These are phyloP conservation scores for Proteles cristata DNA, from an alignment of 2,113 vertebrate genomes.

Conservation along the genomic window DNA sequence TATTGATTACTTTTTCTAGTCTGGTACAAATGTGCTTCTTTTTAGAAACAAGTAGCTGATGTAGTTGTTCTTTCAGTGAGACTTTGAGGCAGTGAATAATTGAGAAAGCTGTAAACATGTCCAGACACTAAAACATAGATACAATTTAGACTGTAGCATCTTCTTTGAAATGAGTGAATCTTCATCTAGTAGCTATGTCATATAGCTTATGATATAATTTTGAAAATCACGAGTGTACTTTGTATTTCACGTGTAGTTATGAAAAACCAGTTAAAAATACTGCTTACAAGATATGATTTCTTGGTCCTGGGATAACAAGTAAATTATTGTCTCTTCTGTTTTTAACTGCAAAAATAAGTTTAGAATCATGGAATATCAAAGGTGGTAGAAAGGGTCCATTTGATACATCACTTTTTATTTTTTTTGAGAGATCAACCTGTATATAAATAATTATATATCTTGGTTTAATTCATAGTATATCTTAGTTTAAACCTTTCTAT, in stretches of 20 bases:
- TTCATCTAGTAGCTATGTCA: background rate
- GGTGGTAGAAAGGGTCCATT: background rate
- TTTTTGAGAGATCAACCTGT: background rate
- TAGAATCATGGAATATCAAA: background rate
- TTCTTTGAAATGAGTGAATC: background rate
- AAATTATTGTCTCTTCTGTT: background rate
- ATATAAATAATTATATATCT: background rate
- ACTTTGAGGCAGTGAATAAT: background rate
- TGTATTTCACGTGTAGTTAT: background rate
- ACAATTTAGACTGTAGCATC: background rate
- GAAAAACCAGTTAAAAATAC: constrained; percentile 3
- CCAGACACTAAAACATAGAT: background rate
- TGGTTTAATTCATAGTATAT: background rate
- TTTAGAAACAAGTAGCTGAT: background rate
- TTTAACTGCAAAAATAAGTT: constrained; percentile 24
- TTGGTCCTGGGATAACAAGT: background rate
- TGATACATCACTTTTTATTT: background rate
- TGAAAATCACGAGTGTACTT: background rate
- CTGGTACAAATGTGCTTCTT: background rate
- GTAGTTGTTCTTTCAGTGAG: background rate
- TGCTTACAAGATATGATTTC: background rate
- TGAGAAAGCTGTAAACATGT: background rate
- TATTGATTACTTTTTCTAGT: background rate
- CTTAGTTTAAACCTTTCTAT: background rate
- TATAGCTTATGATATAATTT: background rate